Evolutionary conservation across 2,797 vertebrate genomes (phyloP).

Genomic region (Amblyopsis hoosieri): DNA sequence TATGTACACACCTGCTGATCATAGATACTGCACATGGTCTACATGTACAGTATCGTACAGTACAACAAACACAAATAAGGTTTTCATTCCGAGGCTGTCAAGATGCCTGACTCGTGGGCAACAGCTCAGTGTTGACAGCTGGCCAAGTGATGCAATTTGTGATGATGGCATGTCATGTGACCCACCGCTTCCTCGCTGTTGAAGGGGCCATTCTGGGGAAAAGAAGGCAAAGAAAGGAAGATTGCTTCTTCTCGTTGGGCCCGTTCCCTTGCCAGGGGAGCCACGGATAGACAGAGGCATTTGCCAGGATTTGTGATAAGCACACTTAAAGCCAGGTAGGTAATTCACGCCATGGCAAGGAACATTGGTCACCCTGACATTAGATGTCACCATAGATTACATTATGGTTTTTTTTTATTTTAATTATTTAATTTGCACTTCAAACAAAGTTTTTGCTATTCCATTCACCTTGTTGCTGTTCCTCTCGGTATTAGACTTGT

Average conservation of each 20-base stretch:
- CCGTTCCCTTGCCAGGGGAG: constrained; percentile 15
- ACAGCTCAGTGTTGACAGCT: constrained; percentile 39
- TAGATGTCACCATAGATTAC: constrained; percentile 27
- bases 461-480: too few species aligned
- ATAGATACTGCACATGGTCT: too few species aligned
- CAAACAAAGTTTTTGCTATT: too few species aligned
- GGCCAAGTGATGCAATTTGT: constrained; percentile 47
- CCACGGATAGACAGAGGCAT: neutral
- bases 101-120: constrained; percentile 19
- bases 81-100: neutral
- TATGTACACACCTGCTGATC: too few species aligned
- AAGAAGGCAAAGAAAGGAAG: constrained; percentile 1
- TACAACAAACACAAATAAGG: too few species aligned
- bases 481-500: too few species aligned
- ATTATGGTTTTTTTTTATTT: too few species aligned
- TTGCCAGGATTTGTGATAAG: constrained; percentile 23
- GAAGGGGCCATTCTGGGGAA: constrained; percentile 34
- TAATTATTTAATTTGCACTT: too few species aligned
- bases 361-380: constrained; percentile 31
- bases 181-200: constrained; percentile 38
- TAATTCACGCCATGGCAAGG: constrained; percentile 41
- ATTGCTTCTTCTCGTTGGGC: constrained; percentile 5
- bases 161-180: constrained; percentile 42
- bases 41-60: too few species aligned
- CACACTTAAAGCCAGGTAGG: constrained; percentile 45